phyloP scores from a whole-genome alignment of 2,888 invertebrate genomes.

The Galerucella calmariensis region DNA sequence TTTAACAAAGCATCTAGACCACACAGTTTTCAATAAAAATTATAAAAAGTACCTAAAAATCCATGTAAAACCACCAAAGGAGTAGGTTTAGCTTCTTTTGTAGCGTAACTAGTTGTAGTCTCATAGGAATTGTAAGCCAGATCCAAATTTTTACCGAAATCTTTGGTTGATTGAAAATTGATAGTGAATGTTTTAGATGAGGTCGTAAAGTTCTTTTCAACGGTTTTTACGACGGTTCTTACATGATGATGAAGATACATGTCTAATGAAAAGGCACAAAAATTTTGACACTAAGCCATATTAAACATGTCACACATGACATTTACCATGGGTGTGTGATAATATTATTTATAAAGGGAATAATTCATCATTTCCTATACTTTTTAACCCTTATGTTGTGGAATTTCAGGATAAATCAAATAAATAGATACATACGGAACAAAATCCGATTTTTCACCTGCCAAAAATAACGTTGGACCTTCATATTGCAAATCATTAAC shows the following conservation, averaged over 20 bases:
- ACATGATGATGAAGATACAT: conserved; percentile 40
- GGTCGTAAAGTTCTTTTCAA: conserved; percentile 15
- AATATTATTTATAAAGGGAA: too few relatives aligned
- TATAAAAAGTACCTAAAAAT: conserved; percentile 68
- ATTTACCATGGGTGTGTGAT: background rate
- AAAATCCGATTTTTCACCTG: conserved; percentile 85
- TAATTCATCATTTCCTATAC: background rate
- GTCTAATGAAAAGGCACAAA: conserved; percentile 39
- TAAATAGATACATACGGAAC: conserved; percentile 70
- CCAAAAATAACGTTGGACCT: conserved; percentile 85
- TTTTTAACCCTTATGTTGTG: background rate
- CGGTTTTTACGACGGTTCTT: conserved; percentile 34
- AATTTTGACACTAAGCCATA: conserved; percentile 39
- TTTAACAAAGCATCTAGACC: too few relatives aligned
- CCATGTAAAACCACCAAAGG: conserved; percentile 91
- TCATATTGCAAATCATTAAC: conserved; percentile 53
- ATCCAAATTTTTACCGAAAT: conserved; percentile 36
- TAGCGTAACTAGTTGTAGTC: conserved; percentile 56
- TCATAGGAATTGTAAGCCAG: conserved; percentile 79
- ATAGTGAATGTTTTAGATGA: conserved; percentile 2
- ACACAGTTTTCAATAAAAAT: background rate
- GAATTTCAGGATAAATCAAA: background rate
- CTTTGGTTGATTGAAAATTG: conserved; percentile 12
- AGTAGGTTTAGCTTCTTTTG: conserved; percentile 58
- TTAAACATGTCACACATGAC: background rate